These are phyloP conservation scores for Psittacula echo DNA, from an alignment of 2,797 vertebrate species.

Conservation along the genomic window DNA sequence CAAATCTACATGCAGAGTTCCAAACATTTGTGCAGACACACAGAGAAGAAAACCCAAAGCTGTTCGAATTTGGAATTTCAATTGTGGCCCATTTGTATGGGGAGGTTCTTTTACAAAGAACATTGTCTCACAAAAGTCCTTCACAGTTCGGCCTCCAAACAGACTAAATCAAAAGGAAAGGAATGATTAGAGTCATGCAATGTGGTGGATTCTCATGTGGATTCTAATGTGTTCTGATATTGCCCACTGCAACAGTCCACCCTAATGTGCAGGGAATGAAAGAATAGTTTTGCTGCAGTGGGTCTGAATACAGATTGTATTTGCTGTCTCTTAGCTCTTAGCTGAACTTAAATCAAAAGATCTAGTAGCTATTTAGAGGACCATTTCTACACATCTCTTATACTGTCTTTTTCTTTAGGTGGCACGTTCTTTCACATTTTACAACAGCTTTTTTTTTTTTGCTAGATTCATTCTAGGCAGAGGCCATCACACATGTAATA, in stretches of 20 bases:
- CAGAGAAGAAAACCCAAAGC: neutral
- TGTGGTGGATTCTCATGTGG: neutral
- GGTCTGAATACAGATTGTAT: neutral
- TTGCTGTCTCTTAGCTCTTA: neutral
- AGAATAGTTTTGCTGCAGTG: neutral
- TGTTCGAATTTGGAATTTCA: neutral
- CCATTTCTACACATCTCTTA: neutral
- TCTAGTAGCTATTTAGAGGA: neutral
- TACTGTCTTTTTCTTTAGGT: neutral
- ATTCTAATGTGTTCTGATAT: neutral
- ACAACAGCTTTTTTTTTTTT: neutral
- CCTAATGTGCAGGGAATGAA: neutral
- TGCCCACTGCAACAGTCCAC: neutral
- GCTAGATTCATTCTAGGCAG: neutral
- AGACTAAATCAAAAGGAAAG: neutral
- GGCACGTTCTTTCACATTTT: neutral
- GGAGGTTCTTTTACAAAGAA: neutral
- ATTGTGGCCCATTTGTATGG: accelerated
- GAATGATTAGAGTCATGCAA: neutral
- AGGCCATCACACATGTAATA: neutral
- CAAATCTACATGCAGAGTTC: neutral
- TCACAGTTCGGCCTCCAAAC: neutral
- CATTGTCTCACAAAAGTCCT: neutral
- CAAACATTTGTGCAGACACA: neutral
- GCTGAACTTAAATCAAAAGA: neutral